A percentile compares a stretch with the other conserved stretches of the same genome.
phyloP scores from a whole-genome alignment of 1,140 invertebrate species.

The Gryon sp. region DNA sequence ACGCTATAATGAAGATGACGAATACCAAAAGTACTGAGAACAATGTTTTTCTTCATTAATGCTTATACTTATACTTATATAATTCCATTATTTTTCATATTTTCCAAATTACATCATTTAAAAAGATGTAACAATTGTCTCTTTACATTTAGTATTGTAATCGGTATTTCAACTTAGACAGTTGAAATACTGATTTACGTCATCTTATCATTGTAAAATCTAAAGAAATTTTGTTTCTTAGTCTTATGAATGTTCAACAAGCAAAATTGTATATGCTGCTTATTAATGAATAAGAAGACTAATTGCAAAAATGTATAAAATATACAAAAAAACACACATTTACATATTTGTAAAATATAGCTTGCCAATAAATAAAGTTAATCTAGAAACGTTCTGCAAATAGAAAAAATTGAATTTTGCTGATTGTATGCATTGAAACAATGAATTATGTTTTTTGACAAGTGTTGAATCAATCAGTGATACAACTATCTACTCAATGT shows the following conservation, averaged over 20 bases:
- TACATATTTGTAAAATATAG: neutral
- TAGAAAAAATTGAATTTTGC: neutral
- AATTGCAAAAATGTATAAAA: neutral
- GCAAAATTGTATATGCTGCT: neutral
- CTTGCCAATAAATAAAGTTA: neutral
- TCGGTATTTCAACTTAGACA: too few relatives aligned
- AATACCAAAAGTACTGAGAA: too few relatives aligned
- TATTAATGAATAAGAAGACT: slow-evolving; percentile 4
- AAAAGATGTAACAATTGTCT: too few relatives aligned
- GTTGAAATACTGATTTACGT: too few relatives aligned
- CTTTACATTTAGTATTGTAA: too few relatives aligned
- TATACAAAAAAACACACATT: neutral
- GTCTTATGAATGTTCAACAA: slow-evolving; percentile 1
- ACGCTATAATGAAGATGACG: too few relatives aligned
- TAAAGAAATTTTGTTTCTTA: too few relatives aligned
- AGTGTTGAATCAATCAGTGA: neutral
- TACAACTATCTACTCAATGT: slow-evolving; percentile 1
- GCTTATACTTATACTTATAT: too few relatives aligned
- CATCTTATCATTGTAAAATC: too few relatives aligned
- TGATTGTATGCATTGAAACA: neutral
- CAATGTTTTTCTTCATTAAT: too few relatives aligned
- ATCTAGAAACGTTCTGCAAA: neutral
- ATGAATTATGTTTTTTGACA: neutral
- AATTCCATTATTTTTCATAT: too few relatives aligned
- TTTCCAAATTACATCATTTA: too few relatives aligned